These are phyloP conservation scores for Oceanites oceanicus DNA, from an alignment of 2,113 vertebrate species.

Conservation along the genomic window DNA sequence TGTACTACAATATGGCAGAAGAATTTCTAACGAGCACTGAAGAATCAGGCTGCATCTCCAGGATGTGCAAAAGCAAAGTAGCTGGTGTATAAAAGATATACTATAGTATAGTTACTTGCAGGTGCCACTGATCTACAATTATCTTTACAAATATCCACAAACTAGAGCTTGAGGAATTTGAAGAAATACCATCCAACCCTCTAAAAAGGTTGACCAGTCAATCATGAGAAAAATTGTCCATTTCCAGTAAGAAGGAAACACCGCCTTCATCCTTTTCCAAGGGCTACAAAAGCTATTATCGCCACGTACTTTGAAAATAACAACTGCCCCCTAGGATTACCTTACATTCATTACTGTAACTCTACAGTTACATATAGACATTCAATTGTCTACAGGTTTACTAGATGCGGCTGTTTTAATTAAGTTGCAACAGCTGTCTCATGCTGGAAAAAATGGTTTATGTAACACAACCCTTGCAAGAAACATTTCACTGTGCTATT, in stretches of 20 bases:
- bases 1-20: not conserved
- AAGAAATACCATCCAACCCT: not conserved
- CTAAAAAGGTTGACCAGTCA: not conserved
- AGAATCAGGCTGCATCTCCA: not conserved
- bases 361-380: not conserved
- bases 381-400: not conserved
- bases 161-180: not conserved
- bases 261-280: not conserved
- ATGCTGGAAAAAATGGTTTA: not conserved
- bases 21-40: not conserved
- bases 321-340: not conserved
- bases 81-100: not conserved
- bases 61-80: not conserved
- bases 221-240: not conserved
- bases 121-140: not conserved
- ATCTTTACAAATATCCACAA: not conserved
- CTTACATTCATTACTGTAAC: not conserved
- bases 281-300: not conserved
- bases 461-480: not conserved
- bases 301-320: not conserved
- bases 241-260: not conserved
- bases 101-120: not conserved
- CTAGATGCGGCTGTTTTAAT: not conserved
- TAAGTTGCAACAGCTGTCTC: not conserved
- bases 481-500: not conserved